These are phyloP conservation scores for Grus americana DNA, from an alignment of 2,113 vertebrate species.

Conservation along the genomic window DNA sequence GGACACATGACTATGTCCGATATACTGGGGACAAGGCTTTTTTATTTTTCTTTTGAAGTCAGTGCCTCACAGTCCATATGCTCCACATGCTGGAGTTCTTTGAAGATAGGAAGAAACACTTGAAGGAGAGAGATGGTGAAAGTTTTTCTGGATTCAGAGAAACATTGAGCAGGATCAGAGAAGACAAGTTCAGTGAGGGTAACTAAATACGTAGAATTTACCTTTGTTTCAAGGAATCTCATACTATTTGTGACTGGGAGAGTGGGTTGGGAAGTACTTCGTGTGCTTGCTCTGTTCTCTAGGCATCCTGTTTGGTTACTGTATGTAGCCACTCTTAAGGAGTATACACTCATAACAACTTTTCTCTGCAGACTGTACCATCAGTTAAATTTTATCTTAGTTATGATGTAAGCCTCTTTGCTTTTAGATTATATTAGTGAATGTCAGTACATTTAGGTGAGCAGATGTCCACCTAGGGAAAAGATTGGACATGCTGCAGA, in stretches of 20 bases:
- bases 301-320: not conserved
- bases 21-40: not conserved
- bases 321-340: not conserved
- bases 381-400: not conserved
- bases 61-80: conserved; percentile 15
- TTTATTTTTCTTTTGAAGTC: not conserved
- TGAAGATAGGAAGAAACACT: not conserved
- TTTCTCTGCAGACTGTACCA: not conserved
- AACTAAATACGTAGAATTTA: not conserved
- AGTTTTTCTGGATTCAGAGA: not conserved
- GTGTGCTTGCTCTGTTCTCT: not conserved
- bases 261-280: not conserved
- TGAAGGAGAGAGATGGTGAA: not conserved
- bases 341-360: not conserved
- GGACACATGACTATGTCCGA: not conserved
- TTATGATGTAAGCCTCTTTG: not conserved
- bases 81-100: not conserved
- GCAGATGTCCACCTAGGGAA: not conserved
- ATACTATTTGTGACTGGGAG: not conserved
- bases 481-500: not conserved
- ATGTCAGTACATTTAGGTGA: not conserved
- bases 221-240: not conserved
- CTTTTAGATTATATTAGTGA: not conserved
- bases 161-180: not conserved
- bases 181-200: not conserved